phyloP scores from a whole-genome alignment of 2,113 vertebrate species.

The Cololabis saira region DNA sequence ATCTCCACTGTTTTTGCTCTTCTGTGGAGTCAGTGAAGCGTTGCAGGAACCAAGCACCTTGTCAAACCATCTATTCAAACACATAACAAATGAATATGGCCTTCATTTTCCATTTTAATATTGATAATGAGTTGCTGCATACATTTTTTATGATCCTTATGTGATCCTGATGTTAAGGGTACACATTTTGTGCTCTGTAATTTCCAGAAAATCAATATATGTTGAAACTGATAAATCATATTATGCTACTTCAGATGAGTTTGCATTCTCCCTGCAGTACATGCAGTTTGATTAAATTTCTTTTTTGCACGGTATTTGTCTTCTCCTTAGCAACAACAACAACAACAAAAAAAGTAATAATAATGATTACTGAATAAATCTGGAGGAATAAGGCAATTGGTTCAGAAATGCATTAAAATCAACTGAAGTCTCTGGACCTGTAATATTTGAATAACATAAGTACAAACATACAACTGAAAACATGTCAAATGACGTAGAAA shows the following conservation, averaged over 20 bases:
- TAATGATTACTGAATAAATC: not conserved
- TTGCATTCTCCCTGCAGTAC: not conserved
- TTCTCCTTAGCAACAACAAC: no score
- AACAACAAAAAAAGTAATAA: no score
- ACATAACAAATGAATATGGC: not conserved
- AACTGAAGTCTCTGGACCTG: not conserved
- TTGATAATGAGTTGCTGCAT: not conserved
- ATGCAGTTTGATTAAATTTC: no score
- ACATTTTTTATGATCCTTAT: not conserved
- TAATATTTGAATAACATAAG: not conserved
- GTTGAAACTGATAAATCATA: no score
- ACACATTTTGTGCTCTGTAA: not conserved
- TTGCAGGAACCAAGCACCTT: conserved; percentile 15
- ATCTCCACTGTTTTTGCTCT: conserved; percentile 36
- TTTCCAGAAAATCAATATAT: no score
- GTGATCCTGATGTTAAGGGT: not conserved
- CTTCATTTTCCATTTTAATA: conserved; percentile 7
- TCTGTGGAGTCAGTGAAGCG: not conserved
- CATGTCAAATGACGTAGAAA: not conserved
- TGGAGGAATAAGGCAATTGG: not conserved
- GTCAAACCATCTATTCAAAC: conserved; percentile 13
- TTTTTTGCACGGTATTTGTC: no score
- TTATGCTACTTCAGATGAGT: not conserved
- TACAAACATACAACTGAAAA: not conserved
- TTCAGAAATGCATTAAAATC: not conserved